These are phyloP conservation scores for Acrossocheilus fasciatus DNA, from an alignment of 2,797 vertebrate species.

Conservation along the genomic window DNA sequence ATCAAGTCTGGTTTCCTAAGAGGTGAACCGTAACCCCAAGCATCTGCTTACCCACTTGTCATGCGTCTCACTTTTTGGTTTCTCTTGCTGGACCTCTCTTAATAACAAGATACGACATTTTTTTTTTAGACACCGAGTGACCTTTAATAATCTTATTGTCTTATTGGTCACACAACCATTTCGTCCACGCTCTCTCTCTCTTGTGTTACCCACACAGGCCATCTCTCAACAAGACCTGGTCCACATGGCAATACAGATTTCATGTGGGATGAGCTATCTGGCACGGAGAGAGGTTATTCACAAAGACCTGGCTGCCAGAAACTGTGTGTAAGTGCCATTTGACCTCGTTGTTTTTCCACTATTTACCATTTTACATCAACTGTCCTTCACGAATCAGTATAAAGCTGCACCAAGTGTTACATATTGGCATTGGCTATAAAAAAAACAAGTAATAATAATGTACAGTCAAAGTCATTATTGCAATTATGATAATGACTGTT, in stretches of 20 bases:
- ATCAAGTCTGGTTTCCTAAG: constrained; percentile 43
- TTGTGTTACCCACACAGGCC: constrained; percentile 79
- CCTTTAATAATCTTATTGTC: no score
- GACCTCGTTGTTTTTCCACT: neutral
- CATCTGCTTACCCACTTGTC: neutral
- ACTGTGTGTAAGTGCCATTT: constrained; percentile 92
- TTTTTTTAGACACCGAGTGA: neutral
- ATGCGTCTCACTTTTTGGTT: neutral
- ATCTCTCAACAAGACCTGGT: constrained; percentile 98
- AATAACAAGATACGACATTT: neutral
- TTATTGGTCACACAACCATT: neutral
- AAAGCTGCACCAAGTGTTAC: constrained; percentile 10
- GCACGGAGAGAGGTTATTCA: constrained; percentile 97
- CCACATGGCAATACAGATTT: constrained; percentile 98
- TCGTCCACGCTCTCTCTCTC: neutral
- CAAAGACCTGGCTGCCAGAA: constrained; percentile 96
- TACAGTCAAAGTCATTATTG: neutral
- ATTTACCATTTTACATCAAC: neutral
- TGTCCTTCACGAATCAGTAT: neutral
- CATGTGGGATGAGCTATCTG: constrained; percentile 99
- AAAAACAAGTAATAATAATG: neutral
- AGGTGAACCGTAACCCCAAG: constrained; percentile 11
- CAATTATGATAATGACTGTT: neutral
- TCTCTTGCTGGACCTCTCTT: neutral
- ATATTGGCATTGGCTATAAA: neutral